phyloP scores from a whole-genome alignment of 2,113 vertebrate genomes.

The Mugil cephalus region DNA sequence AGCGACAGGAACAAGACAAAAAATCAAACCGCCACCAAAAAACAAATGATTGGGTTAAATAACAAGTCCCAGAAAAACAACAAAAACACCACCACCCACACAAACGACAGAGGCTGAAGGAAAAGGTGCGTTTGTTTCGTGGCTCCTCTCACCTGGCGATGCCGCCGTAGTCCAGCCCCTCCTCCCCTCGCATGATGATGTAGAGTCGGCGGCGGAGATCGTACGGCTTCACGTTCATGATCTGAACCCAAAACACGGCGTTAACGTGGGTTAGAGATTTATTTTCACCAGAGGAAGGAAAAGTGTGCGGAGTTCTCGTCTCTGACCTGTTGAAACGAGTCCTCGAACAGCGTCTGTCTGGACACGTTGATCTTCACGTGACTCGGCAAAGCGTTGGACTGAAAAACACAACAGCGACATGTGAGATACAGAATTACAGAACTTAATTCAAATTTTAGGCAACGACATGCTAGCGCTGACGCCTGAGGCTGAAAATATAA shows the following conservation, averaged over 20 bases:
- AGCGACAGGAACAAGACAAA: neutral
- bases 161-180: constrained; percentile 96
- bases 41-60: neutral
- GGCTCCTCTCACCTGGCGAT: constrained; percentile 91
- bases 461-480: too few species aligned
- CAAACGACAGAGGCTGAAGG: neutral
- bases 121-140: neutral
- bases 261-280: neutral
- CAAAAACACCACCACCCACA: neutral
- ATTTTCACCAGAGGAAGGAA: neutral
- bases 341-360: constrained; percentile 96
- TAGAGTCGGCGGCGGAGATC: constrained; percentile 96
- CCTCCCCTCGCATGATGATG: constrained; percentile 98
- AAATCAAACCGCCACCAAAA: constrained; percentile 6
- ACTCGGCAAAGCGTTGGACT: constrained; percentile 96
- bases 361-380: constrained; percentile 98
- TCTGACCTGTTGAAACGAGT: constrained; percentile 97
- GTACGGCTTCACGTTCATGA: constrained; percentile 99
- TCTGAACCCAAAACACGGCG: constrained; percentile 78
- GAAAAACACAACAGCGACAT: neutral
- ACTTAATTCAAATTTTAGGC: too few species aligned
- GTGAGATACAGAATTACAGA: neutral
- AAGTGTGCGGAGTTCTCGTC: neutral
- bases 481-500: too few species aligned
- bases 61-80: neutral